Evolutionary conservation across 2,113 vertebrate genomes (phyloP).

Genomic region (Spea bombifrons): DNA sequence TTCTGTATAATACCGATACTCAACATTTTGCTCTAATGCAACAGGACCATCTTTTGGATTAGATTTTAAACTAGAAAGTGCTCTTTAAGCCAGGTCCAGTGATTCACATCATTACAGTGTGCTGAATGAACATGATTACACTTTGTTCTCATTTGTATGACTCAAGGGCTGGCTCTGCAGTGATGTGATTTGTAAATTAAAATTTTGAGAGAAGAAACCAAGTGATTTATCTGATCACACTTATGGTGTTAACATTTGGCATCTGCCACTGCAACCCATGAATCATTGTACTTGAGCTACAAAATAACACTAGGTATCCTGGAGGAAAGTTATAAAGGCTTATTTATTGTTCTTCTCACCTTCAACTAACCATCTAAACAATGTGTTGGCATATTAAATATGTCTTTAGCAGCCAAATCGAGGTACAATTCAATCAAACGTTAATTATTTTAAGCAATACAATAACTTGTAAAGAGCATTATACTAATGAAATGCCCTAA

Average conservation of each 20-base stretch:
- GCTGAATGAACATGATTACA: slow-evolving; percentile 12
- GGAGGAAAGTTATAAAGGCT: background rate
- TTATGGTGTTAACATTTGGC: slow-evolving; percentile 17
- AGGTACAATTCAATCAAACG: too few relatives aligned
- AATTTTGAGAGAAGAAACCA: slow-evolving; percentile 3
- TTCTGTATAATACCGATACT: background rate
- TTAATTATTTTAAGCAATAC: too few relatives aligned
- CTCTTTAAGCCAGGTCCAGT: background rate
- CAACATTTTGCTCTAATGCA: background rate
- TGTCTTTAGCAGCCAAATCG: too few relatives aligned
- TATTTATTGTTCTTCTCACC: background rate
- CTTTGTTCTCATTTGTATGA: slow-evolving; percentile 28
- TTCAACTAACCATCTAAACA: too few relatives aligned
- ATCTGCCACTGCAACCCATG: slow-evolving; percentile 32
- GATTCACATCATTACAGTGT: background rate
- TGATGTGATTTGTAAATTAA: slow-evolving; percentile 30
- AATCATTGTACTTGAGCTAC: slow-evolving; percentile 28
- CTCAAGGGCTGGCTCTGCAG: slow-evolving; percentile 13
- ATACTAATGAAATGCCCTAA: too few relatives aligned
- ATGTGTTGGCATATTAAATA: too few relatives aligned
- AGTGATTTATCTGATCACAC: slow-evolving; percentile 32
- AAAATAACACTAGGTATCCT: slow-evolving; percentile 29
- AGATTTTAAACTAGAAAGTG: background rate
- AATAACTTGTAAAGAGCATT: too few relatives aligned
- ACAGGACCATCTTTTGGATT: background rate